Base-by-base conservation (phyloP, 37 sponge, comb jelly and placozoan species). In the Ephydatia muelleri region DNA sequence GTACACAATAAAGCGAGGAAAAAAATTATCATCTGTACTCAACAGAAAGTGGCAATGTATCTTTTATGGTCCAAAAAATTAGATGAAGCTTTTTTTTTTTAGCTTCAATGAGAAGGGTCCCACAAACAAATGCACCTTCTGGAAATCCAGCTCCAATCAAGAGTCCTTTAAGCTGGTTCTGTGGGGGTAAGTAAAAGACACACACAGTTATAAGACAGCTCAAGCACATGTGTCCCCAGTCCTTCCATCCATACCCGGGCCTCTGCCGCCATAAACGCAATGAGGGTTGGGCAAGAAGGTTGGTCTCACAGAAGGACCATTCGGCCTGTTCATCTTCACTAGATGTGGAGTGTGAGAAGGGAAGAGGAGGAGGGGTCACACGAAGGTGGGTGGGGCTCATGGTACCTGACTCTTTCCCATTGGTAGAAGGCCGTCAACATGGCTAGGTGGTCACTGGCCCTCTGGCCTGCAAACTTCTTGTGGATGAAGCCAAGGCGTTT, bases 381-480 rank as follows among this genome's bases (percentile, higher is more conserved):
- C 72, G 33, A 72, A 5, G 29, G 25, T 28, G 11, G 70, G 72
- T 26, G 35, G n/a, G n/a, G 19, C 29, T 49, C 37, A 65, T 14
- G 8, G 31, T 23, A 84, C 82, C 86, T 82, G 14, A 88, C 85
- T 47, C 76, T 72, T 78, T 94, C 89, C 95, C 95, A 94, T 72
- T 84, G 83, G 39, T 87, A 83, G 86, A 85, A 92, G 16, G 93
- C 96, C 19, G 74, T 83, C 64, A 92, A 83, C 88, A 95, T 88
- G 68, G 96, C 93, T 19, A 95, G 70, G 74, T 95, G 96, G 80
- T 95, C 96, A 64, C 96, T 95, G 72, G 87, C 72, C 67, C 87
- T 40, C 67, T 87, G 78, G 22, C 93, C 91, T n/a, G 88, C 76
- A 75, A 92, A 83, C 57, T 90, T 92, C 86, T 88, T 90, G 86